phyloP scores from a whole-genome alignment of 1,140 invertebrate genomes.

The Doryteuthis pealeii region DNA sequence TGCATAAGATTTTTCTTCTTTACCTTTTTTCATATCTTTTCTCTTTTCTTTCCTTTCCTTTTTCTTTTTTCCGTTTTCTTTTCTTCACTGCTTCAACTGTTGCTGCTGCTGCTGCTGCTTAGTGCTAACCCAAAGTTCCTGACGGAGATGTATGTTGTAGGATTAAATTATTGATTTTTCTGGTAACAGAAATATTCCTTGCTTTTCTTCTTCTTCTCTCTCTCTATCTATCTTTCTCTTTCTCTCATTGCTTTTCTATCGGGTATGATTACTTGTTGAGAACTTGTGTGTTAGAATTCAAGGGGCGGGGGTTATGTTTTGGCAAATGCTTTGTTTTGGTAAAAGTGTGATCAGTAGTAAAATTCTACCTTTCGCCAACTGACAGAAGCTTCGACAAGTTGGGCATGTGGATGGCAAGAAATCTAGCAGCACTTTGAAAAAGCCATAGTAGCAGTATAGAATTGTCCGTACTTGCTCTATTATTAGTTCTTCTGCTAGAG shows the following conservation, averaged over 20 bases:
- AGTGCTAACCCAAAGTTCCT: not conserved
- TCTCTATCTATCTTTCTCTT: not conserved
- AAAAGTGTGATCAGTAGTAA: no score
- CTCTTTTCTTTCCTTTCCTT: not conserved
- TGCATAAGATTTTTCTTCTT: not conserved
- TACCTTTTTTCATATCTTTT: not conserved
- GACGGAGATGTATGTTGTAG: not conserved
- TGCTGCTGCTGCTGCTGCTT: not conserved
- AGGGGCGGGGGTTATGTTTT: no score
- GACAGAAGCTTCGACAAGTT: no score
- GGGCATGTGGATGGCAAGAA: no score
- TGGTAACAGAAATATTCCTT: not conserved
- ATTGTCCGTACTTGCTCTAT: no score
- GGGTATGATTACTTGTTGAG: no score
- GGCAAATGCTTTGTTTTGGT: no score
- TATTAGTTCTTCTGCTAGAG: no score
- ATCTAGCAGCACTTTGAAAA: no score
- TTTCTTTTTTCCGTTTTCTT: not conserved
- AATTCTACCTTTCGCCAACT: no score
- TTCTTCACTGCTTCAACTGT: not conserved
- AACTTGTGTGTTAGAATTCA: no score
- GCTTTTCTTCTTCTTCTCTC: not conserved
- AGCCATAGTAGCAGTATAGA: no score
- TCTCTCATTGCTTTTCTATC: not conserved
- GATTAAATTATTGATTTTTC: conserved; percentile 6